Base-by-base conservation (phyloP, 2,797 vertebrate genomes). In the Falco biarmicus region DNA sequence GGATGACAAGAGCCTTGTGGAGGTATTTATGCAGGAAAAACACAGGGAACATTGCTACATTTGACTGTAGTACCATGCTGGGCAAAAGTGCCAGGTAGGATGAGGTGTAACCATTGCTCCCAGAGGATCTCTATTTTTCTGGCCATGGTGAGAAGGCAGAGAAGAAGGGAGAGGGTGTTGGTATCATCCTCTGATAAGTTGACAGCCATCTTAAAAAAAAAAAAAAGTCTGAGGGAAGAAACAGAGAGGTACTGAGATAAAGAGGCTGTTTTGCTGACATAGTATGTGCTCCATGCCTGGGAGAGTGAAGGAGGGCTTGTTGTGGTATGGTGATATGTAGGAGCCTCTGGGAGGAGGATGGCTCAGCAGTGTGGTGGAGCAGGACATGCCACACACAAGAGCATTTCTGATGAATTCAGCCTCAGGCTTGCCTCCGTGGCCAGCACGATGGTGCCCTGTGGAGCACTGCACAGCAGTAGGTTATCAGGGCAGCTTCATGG, bases 21-120 rank as follows among this genome's bases (percentile, higher is more conserved):
- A 83, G 25, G 12, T 56, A 75, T 64, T 83, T 73, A 54, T 51
- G 24, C 45, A 78, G 37, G 59, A 60, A 84, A 75, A 86, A 1
- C 5, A 13, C 18, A 77, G n/a, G 39, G 26, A 93, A 51, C 3
- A 1, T 47, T 0, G 0, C 18, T 54, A 9, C 11, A 3, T 53
- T 84, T 95, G 39, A 7, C 50, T n/a, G 19, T 0, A 32, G 32
- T 60, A 24, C 21, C 18, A 10, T 16, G 11, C 18, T 65, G 60
- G 68, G 20, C n/a, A 68, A 41, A 75, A 75, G 9, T 84, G 13
- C 45, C 65, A 61, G 28, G 7, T 25, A 41, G 10, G 6, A 7
- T 64, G 29, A 61, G 10, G 21, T 32, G 8, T 66, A 34, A 26
- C 11, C 0, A 0, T 53, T 70, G 28, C 14, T 86, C 37, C 21